Percentiles rank a stretch among this genome's conserved stretches.
These are phyloP conservation scores for Phylloscopus collybita DNA, from an alignment of 2,797 vertebrate species.

Conservation along the genomic window DNA sequence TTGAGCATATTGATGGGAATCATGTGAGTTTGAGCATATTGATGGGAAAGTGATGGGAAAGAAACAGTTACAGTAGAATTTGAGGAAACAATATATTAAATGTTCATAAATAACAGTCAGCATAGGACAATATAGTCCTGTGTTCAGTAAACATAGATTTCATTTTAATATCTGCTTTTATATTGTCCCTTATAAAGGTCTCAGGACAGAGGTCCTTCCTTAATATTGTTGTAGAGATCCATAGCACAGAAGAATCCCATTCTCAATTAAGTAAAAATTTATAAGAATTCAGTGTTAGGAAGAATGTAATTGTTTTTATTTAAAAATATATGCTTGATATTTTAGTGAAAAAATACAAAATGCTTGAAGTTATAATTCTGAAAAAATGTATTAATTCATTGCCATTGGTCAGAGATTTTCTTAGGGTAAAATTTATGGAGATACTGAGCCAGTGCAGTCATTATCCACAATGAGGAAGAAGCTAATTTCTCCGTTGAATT, in stretches of 20 bases:
- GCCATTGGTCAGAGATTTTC: neutral
- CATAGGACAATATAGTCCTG: neutral
- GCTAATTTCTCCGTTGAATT: neutral
- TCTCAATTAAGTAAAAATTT: neutral
- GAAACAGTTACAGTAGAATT: neutral
- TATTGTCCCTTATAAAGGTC: neutral
- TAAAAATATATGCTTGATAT: rapidly evolving
- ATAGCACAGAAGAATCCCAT: neutral
- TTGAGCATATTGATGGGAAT: neutral
- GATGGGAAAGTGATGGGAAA: neutral
- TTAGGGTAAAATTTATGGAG: neutral
- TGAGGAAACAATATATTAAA: rapidly evolving
- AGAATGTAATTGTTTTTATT: neutral
- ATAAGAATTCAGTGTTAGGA: neutral
- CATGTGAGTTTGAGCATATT: neutral
- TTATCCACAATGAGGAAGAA: neutral
- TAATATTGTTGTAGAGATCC: neutral
- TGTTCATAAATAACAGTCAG: neutral
- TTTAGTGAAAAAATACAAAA: neutral
- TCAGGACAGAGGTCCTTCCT: neutral
- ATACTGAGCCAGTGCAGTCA: neutral
- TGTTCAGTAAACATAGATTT: neutral
- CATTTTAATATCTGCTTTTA: neutral
- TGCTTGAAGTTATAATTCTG: neutral
- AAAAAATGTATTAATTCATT: neutral